phyloP scores from a whole-genome alignment of 2,888 invertebrate genomes.

The Drepanosiphum platanoidis region DNA sequence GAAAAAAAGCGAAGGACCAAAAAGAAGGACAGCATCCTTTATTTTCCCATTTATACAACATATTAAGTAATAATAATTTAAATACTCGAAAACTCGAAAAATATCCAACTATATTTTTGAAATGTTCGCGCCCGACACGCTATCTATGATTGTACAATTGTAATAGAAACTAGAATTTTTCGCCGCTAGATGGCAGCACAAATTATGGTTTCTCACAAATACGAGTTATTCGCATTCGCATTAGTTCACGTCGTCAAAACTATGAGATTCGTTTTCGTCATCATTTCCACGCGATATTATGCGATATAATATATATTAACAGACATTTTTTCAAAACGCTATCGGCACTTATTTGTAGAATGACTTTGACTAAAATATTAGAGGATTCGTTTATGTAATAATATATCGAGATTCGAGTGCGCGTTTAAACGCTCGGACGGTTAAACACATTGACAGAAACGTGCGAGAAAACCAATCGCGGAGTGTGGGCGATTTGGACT shows the following conservation, averaged over 20 bases:
- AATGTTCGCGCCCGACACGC: not conserved
- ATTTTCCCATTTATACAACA: too few relatives aligned
- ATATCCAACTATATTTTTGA: not conserved
- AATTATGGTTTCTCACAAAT: not conserved
- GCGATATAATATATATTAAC: not conserved
- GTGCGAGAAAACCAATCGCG: too few relatives aligned
- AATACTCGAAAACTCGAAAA: too few relatives aligned
- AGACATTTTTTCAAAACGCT: too few relatives aligned
- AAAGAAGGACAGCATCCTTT: too few relatives aligned
- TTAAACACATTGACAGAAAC: too few relatives aligned
- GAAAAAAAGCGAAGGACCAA: too few relatives aligned
- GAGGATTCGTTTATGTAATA: too few relatives aligned
- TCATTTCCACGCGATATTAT: not conserved
- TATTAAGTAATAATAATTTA: not conserved
- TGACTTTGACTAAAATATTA: not conserved
- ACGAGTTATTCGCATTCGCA: not conserved
- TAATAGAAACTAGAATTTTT: not conserved
- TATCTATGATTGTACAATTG: not conserved
- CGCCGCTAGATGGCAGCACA: conserved; percentile 30
- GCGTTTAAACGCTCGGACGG: too few relatives aligned
- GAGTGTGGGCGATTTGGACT: too few relatives aligned
- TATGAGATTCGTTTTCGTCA: not conserved
- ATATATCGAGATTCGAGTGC: too few relatives aligned
- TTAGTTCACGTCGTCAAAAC: not conserved
- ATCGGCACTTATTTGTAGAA: not conserved